These are phyloP conservation scores for Zaprionus taronus DNA, from an alignment of 1,140 invertebrate species.

Conservation along the genomic window DNA sequence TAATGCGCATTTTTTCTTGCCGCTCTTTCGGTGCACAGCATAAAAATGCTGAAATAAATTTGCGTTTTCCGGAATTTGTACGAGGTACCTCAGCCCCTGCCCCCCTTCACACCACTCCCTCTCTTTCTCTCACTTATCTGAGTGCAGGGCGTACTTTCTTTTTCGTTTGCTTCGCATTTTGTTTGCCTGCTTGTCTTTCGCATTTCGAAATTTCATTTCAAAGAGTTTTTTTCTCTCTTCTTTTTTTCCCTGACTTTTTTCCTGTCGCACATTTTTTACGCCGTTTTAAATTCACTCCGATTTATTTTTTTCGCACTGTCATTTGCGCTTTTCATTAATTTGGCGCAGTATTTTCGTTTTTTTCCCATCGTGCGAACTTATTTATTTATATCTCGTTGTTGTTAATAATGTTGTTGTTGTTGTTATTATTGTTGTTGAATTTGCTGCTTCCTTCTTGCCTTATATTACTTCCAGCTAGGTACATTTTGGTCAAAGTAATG, in stretches of 20 bases:
- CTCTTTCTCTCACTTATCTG: not conserved
- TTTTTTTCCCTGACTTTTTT: constrained; percentile 25
- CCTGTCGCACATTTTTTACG: constrained; percentile 54
- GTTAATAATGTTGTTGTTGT: not conserved
- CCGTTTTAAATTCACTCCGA: constrained; percentile 45
- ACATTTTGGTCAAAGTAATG: constrained; percentile 71
- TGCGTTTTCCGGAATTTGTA: constrained; percentile 66
- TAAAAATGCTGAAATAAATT: constrained; percentile 66
- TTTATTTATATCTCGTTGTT: constrained; percentile 56
- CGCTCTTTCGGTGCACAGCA: constrained; percentile 23
- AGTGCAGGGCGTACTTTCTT: constrained; percentile 48
- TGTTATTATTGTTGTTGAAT: constrained; percentile 38
- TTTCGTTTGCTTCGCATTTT: constrained; percentile 42
- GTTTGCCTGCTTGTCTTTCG: constrained; percentile 43
- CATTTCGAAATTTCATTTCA: constrained; percentile 73
- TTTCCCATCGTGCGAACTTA: constrained; percentile 66
- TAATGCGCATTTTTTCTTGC: constrained; percentile 56
- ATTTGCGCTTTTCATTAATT: constrained; percentile 79
- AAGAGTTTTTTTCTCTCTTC: constrained; percentile 54
- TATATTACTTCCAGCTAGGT: constrained; percentile 49
- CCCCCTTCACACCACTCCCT: no score
- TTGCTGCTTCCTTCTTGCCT: constrained; percentile 42
- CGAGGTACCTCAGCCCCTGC: not conserved
- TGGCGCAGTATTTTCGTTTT: constrained; percentile 58
- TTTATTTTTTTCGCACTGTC: constrained; percentile 59